Percentiles rank a stretch among this genome's conserved stretches.
phyloP scores from a whole-genome alignment of 2,888 invertebrate species.

The Agrochola lychnidis region DNA sequence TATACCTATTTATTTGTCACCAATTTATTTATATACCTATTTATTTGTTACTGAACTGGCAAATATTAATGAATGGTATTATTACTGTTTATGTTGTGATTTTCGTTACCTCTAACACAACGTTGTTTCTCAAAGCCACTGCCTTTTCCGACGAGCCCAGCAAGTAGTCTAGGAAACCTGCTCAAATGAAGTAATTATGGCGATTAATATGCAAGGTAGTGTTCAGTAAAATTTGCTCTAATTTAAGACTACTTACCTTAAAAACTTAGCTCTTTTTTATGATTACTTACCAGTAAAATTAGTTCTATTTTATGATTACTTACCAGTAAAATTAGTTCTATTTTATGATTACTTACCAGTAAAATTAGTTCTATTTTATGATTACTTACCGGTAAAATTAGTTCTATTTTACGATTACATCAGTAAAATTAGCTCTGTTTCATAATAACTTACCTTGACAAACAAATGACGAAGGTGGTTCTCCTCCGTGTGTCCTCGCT shows the following conservation, averaged over 20 bases:
- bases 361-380: background rate
- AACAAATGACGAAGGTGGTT: constrained; percentile 98
- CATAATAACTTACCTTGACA: constrained; percentile 93
- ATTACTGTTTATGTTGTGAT: background rate
- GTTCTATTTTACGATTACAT: background rate
- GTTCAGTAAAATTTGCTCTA: background rate
- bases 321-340: background rate
- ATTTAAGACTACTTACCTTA: background rate
- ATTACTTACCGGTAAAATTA: background rate
- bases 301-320: background rate
- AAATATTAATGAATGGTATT: background rate
- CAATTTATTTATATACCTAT: too few species aligned
- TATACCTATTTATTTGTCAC: too few species aligned
- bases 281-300: background rate
- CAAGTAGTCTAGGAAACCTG: constrained; percentile 97
- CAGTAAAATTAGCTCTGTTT: background rate
- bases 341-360: background rate
- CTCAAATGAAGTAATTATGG: constrained; percentile 17
- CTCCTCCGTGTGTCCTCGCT: constrained; percentile 97
- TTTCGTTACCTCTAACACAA: constrained; percentile 81
- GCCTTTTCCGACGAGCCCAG: constrained; percentile 94
- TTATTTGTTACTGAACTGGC: background rate
- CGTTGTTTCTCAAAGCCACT: constrained; percentile 79
- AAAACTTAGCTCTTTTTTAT: background rate
- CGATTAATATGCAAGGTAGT: background rate